Base-by-base conservation (phyloP, 2,888 invertebrate genomes). In the Torymus texanus region DNA sequence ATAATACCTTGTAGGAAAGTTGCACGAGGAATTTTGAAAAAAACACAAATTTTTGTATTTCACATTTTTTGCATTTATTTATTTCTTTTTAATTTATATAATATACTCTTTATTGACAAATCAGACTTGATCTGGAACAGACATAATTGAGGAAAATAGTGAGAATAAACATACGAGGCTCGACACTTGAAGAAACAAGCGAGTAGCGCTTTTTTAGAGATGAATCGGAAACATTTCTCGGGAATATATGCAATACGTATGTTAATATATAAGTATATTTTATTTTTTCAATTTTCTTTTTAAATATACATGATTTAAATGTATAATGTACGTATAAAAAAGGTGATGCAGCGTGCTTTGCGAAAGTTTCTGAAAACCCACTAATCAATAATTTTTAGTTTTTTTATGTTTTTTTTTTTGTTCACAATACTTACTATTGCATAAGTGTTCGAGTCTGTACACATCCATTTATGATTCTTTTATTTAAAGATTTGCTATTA, bases 271-370 rank as follows among this genome's bases (percentile, higher is more conserved):
- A 41, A 59, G 61, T 71, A 18, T 21, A 0, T 51, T 62, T 58
- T 24, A 14, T 58, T 50, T 56, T 75, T 18, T 61, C 68, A 16
- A 56, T n/a, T 41, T 21, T 14, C 18, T 18, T 72, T 68, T 50
- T 56, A 3, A 63, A 56, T 62, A 65, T 61, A 67, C 58, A 51
- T 59, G 58, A 21, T 68, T 78, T 73, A 12, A 56, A 67, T 78
- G 56, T 78, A 67, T 62, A 66, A 72, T 65, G 56, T 71, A 78
- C 21, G 81, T 81, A 78, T 75, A 81, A 81, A 80, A 78, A 81
- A 72, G 58, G 18, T 65, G 68, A 56, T 67, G 58, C 41, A 78
- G 67, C 66, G 67, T 75, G 75, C 71, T 67, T 76, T 75, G 56
- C 65, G 55, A 73, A 62, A 78, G 10, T 78, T 75, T 24, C 4